Base-by-base conservation (phyloP, 2,888 invertebrate genomes). In the Drosophila monieri region DNA sequence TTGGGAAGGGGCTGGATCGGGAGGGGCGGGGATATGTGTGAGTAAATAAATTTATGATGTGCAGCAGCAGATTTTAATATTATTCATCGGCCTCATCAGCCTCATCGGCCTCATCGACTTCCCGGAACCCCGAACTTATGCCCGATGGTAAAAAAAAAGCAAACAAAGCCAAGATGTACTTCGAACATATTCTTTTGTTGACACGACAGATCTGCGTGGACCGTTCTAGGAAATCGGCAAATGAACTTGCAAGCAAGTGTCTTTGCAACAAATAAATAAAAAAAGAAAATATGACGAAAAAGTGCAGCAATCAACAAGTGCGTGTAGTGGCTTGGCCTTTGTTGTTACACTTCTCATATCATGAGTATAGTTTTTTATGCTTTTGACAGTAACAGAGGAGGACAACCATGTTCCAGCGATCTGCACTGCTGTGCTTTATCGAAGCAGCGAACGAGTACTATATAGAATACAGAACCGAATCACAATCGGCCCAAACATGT, bases 401-500 rank as follows among this genome's bases (percentile, higher is more conserved):
- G 3, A 14, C 15, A 15, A 14, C 15, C 15, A 39, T 39, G 15
- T 39, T 39, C 9, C 15, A 15, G 15, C 32, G 32, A 32, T 32
- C 39, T 39, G 39, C 39, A 35, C 35, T 57, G 48, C 57, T 61
- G 48, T 47, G 49, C 49, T 35, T 55, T 55, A 55, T 66, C 66
- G 43, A 1, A 12, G 18, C 14, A 53, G 18, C 25, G 25, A 25
- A 41, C 39, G 39, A 39, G 9, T 25, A 27, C 6, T 15, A 41
- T 27, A 27, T 25, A 43, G 30, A 30, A 47, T 25, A 25, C 46
- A 52, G 10, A 47, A 53, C 41, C 35, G 39, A 66, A 30, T 35
- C 48, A 59, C 72, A 75, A 56, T 62, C 56, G 56, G 52, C 60
- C 55, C 53, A 73, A 71, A 62, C 58, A 81, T 60, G 56, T 78